Evolutionary conservation across 2,797 vertebrate genomes (phyloP), one percentile per base, ranked within the genome.

Genomic region (Neopelma chrysocephalum): DNA sequence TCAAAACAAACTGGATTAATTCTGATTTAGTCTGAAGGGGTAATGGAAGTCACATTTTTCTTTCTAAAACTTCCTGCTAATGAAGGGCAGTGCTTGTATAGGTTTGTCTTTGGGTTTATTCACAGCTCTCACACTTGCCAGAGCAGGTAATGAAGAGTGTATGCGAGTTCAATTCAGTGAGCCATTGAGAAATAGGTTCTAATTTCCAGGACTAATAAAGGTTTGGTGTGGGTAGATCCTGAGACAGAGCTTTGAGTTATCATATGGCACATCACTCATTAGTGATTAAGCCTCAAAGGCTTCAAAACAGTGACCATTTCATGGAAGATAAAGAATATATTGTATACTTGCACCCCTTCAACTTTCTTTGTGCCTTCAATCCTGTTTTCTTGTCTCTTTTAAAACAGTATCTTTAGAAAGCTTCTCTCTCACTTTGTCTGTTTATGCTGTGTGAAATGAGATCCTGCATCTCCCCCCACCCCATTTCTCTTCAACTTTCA

Each of bases 181-280:
- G 80, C 43, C 47, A 70, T 29, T 88, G 89, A 94, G 80, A 90
- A 95, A 92, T 26, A 87, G 32, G 27, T 95, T 96, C 87, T 94
- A 68, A 83, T 96, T 95, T 97, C 94, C 69, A 77, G 95, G 56
- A 76, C 71, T 72, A 80, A 66, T 79, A 94, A 96, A 93, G 27
- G 26, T 82, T 90, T 88, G 82, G 38, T 89, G 78, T 94, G 81
- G 84, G 57, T 62, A 92, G 92, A 95, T 82, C 80, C 95, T 96
- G 96, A 97, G 95, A 96, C 81, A 90, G 51, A 92, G 90, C 97
- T 98, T 98, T 98, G 97, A 97, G 95, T 98, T 97, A 98, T 96
- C 97, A 91, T 96, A 97, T 98, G 95, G 96, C 96, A 95, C 66
- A 98, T 98, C 98, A 98, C 97, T 98, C 98, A 94, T 86, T 96